phyloP scores from a whole-genome alignment of 2,797 vertebrate genomes.

The Sebastes alutus region DNA sequence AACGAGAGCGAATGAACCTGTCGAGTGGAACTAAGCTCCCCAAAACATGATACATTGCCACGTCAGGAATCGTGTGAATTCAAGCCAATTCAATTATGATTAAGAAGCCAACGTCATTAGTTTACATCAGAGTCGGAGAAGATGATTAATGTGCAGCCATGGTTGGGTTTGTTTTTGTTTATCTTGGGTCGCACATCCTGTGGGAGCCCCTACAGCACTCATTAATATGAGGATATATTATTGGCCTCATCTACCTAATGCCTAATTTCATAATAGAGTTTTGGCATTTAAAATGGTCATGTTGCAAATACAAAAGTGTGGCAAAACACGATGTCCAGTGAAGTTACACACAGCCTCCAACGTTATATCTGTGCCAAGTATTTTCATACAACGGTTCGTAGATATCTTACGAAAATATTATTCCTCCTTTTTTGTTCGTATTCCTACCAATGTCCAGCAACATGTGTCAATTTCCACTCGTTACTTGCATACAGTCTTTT shows the following conservation, averaged over 20 bases:
- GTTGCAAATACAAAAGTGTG: neutral
- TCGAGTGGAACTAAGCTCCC: conserved; percentile 58
- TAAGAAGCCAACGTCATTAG: conserved; percentile 34
- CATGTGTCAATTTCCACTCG: no score
- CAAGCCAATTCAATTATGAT: conserved; percentile 58
- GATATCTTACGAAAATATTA: no score
- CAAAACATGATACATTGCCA: conserved; percentile 53
- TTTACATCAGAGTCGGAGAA: conserved; percentile 48
- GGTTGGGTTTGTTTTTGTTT: conserved; percentile 33
- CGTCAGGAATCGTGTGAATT: conserved; percentile 45
- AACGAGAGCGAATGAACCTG: conserved; percentile 22
- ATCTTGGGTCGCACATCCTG: conserved; percentile 15
- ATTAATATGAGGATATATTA: conserved; percentile 27
- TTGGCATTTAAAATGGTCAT: neutral
- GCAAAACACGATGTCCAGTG: neutral
- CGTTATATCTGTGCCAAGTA: neutral
- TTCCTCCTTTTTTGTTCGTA: no score
- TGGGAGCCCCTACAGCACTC: conserved; percentile 1
- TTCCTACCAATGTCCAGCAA: no score
- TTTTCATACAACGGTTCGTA: neutral
- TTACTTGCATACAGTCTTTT: no score
- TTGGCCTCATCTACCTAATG: neutral
- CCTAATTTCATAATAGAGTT: neutral
- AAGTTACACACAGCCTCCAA: neutral
- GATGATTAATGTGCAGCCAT: conserved; percentile 58